Conservation (phyloP, 2,113 vertebrate species). For the Strix uralensis region DNA sequence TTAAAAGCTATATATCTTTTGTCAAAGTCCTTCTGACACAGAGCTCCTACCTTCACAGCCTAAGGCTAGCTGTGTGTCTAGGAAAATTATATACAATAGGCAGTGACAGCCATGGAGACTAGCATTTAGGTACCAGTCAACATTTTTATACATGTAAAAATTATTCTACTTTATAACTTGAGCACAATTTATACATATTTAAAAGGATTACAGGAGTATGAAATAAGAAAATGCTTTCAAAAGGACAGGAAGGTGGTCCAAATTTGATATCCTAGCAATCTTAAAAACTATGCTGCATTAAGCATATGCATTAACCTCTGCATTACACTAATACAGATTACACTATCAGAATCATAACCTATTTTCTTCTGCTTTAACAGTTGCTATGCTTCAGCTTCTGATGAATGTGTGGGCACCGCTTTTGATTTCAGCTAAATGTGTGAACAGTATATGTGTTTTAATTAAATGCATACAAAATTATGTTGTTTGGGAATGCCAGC, state of each 20-base stretch:
- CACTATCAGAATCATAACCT: background rate
- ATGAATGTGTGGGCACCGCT: background rate
- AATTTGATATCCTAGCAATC: background rate
- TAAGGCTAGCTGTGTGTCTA: slow-evolving; percentile 58
- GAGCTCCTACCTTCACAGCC: slow-evolving; percentile 58
- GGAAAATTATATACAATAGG: slow-evolving; percentile 51
- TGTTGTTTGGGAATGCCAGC: background rate
- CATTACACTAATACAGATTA: background rate
- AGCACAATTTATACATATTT: slow-evolving; percentile 31
- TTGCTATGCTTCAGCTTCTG: background rate
- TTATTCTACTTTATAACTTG: background rate
- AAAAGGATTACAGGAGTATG: background rate
- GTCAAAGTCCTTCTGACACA: slow-evolving; percentile 67
- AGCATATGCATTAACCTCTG: background rate
- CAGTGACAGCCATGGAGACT: slow-evolving; percentile 42
- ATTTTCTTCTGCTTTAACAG: background rate
- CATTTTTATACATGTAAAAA: slow-evolving; percentile 47
- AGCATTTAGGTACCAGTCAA: slow-evolving; percentile 57
- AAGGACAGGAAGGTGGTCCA: background rate
- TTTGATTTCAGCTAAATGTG: background rate
- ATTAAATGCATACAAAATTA: slow-evolving; percentile 16
- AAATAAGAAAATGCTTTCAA: slow-evolving; percentile 22
- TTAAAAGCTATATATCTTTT: slow-evolving; percentile 75
- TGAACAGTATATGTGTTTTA: background rate
- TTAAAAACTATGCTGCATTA: background rate